Conservation (phyloP, 2,888 invertebrate genomes). For the Heteropelma amictum region DNA sequence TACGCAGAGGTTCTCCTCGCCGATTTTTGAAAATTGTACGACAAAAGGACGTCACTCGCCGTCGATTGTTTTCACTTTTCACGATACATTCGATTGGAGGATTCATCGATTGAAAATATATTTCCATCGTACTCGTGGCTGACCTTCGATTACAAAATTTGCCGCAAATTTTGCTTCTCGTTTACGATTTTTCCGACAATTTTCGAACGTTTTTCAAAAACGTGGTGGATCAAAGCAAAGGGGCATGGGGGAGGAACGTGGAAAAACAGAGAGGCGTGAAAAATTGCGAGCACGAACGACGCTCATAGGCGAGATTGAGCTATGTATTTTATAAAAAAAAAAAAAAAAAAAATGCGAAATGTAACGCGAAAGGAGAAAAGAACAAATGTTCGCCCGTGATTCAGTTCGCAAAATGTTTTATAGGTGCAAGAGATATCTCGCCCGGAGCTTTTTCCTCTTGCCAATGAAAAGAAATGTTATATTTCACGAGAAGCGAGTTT, state of each 20-base stretch:
- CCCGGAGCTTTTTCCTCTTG: conserved; percentile 19
- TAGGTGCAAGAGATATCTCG: conserved; percentile 23
- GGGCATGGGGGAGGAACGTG: too few relatives aligned
- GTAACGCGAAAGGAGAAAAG: not conserved
- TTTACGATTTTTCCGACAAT: too few relatives aligned
- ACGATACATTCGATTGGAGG: too few relatives aligned
- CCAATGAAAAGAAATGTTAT: conserved; percentile 50
- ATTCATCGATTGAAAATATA: too few relatives aligned
- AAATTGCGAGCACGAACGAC: not conserved
- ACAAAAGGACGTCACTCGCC: conserved; percentile 13
- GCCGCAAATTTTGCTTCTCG: too few relatives aligned
- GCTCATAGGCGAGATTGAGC: not conserved
- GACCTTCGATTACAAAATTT: too few relatives aligned
- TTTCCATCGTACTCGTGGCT: too few relatives aligned
- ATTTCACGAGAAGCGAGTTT: conserved; percentile 58
- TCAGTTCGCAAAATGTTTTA: not conserved
- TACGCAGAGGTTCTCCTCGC: conserved; percentile 2
- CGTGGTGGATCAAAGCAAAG: too few relatives aligned
- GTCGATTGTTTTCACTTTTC: too few relatives aligned
- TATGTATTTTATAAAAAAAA: not conserved
- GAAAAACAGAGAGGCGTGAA: too few relatives aligned
- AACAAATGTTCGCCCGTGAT: not conserved
- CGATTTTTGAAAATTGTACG: conserved; percentile 60
- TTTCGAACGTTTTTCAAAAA: too few relatives aligned
- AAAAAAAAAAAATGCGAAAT: not conserved